These are phyloP conservation scores for Pseudeuparius sepicola DNA, from an alignment of 2,888 invertebrate species.

Conservation along the genomic window DNA sequence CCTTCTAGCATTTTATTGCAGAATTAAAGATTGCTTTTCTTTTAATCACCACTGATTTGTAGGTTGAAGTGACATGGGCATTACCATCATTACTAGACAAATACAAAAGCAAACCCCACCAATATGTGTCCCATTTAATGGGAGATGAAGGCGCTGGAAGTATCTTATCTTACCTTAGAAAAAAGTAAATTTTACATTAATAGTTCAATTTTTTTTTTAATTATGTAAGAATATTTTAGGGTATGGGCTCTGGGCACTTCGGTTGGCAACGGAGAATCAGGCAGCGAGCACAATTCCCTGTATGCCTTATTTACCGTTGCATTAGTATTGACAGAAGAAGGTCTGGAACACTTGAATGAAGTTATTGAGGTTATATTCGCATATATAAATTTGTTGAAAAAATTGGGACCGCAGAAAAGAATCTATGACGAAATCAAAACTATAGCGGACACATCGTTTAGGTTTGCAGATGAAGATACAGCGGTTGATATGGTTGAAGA, in stretches of 20 bases:
- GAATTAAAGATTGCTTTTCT: no score
- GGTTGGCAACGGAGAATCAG: constrained; percentile 63
- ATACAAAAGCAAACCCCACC: constrained; percentile 67
- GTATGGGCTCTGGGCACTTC: constrained; percentile 67
- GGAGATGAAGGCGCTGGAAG: constrained; percentile 83
- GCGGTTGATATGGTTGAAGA: constrained; percentile 71
- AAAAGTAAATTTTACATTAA: constrained; percentile 44
- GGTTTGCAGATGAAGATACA: constrained; percentile 58
- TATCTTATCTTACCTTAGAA: constrained; percentile 64
- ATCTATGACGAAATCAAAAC: constrained; percentile 63
- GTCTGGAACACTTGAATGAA: constrained; percentile 57
- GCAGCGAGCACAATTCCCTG: constrained; percentile 69
- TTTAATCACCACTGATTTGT: no score
- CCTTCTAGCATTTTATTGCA: no score
- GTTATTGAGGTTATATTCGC: constrained; percentile 70
- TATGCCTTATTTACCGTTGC: constrained; percentile 65
- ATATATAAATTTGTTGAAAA: constrained; percentile 63
- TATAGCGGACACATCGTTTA: constrained; percentile 65
- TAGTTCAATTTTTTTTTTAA: constrained; percentile 9
- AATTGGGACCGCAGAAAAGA: constrained; percentile 55
- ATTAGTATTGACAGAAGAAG: constrained; percentile 68
- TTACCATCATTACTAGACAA: constrained; percentile 51
- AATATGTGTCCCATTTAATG: constrained; percentile 67
- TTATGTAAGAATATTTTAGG: constrained; percentile 36
- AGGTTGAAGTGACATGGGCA: constrained; percentile 54